Evolutionary conservation across 2,797 vertebrate genomes (phyloP), one percentile per base, ranked within the genome.

Genomic region (Pampus argenteus): DNA sequence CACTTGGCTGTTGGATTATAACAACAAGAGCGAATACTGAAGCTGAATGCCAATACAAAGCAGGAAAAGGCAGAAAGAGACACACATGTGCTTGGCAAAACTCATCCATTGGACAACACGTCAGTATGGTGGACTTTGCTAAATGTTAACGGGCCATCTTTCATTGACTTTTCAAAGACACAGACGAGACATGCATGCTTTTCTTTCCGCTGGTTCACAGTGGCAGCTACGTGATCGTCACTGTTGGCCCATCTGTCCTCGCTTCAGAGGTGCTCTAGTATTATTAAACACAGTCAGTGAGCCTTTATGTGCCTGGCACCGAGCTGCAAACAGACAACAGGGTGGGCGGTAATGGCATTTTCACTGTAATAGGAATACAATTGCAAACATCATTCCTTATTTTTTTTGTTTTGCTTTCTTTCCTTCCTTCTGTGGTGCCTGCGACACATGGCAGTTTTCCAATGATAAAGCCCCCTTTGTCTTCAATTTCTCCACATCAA

Each of bases 261-360:
- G 18, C 79, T 74, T 84, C 75, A 74, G 59, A 82, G 71, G 68
- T 65, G 83, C 72, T 68, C 65, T 48, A 42, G 23, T 78, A 86
- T 83, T 65, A 88, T 87, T 84, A 82, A 90, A 87, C 70, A 61
- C 83, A 71, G 71, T 60, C 22, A 15, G 69, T 71, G 70, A 77
- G 73, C 76, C 76, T 84, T 82, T 62, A 66, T 76, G 70, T 45
- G 66, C 42, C 72, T 69, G 71, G 71, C 69, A 76, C 50, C 4
- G 65, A 75, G 72, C 55, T 29, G 68, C 77, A 81, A 74, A 78
- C 59, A 76, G 74, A 70, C 72, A 70, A 70, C 56, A 13, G 52
- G 71, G 64, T 78, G 82, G 77, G 84, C 18, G 54, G 74, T 79
- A 83, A 90, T 81, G 75, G 61, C 81, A 73, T 89, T 87, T 88